Base-by-base conservation (phyloP, 37 sponge, comb jelly and placozoan species). In the Chondrosia reniformis region DNA sequence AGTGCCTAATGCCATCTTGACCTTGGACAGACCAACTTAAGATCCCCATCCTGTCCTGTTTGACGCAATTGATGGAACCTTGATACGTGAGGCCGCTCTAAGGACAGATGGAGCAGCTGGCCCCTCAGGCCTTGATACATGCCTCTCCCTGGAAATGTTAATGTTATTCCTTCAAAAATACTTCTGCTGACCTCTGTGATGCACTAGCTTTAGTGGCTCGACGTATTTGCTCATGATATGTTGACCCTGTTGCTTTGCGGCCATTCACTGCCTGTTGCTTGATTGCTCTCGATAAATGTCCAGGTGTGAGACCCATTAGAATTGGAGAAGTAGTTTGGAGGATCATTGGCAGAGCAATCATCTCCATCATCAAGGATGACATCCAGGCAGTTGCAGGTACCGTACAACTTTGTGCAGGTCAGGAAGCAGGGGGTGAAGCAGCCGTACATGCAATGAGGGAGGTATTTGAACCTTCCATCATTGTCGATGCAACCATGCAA, bases 281-380 rank as follows among this genome's bases (percentile, higher is more conserved):
- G 45, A 78, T 78, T 3, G 79, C 79, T 44, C 12, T 78, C 42
- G 79, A 78, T 44, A 78, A 78, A 30, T 31, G 33, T 31, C 79
- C 79, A 36, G 79, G 79, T 7, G 32, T 78, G n/a, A 78, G 79
- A 38, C 79, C 79, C 32, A 78, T 78, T 30, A 43, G 79, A n/a
- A 62, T 78, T 31, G 79, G 63, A 2, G 79, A 78, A 28, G 45
- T 39, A 28, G 44, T 78, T 1, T 42, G 79, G 4, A 41, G 63
- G 17, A 58, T 57, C 28, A 62, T 78, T 19, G 79, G 62, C 33
- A 58, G 38, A 34, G 63, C 79, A 1, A 45, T 78, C 30, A 27
- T 39, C 4, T 28, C 42, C 2, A 41, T 40, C 42, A 58, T 57
- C 63, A 58, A 39, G 4, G 63, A 34, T 40, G 79, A 78, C 62